Percentiles rank a stretch among this genome's conserved stretches.
phyloP scores from a whole-genome alignment of 2,797 vertebrate genomes.

The Myotis pilosus region DNA sequence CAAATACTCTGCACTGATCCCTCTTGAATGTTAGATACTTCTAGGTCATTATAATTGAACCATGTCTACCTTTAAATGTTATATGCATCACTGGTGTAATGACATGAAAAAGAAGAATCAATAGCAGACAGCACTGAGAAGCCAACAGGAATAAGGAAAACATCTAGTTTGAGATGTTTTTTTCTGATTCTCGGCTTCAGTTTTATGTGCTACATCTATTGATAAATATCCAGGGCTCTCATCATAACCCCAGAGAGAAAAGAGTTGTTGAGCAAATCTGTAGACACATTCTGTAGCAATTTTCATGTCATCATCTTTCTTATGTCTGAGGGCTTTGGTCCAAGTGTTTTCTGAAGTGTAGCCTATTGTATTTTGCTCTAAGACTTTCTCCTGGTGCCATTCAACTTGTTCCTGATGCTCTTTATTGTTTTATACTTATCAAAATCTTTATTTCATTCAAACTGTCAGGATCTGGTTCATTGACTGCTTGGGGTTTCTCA shows the following conservation, averaged over 20 bases:
- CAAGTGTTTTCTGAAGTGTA: neutral
- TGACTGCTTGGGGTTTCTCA: constrained; percentile 84
- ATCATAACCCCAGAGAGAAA: constrained; percentile 89
- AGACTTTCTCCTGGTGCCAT: neutral
- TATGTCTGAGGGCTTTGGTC: neutral
- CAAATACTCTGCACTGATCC: constrained; percentile 89
- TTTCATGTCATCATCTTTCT: neutral
- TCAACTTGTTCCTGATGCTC: neutral
- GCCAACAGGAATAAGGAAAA: constrained; percentile 90
- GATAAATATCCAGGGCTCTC: constrained; percentile 90
- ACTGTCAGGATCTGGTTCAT: constrained; percentile 75
- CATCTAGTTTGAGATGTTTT: constrained; percentile 93
- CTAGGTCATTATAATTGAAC: constrained; percentile 94
- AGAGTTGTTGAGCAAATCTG: constrained; percentile 88
- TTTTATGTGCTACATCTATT: constrained; percentile 92
- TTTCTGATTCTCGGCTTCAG: constrained; percentile 91
- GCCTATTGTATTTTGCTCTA: neutral
- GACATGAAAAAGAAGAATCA: constrained; percentile 93
- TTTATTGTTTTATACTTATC: neutral
- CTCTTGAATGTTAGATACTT: constrained; percentile 92
- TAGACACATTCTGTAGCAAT: neutral
- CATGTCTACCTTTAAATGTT: constrained; percentile 95
- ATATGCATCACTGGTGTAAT: constrained; percentile 94
- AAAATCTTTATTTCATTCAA: neutral
- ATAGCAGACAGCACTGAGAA: constrained; percentile 96